phyloP scores from a whole-genome alignment of 2,888 invertebrate genomes.

The Mesoligia furuncula region DNA sequence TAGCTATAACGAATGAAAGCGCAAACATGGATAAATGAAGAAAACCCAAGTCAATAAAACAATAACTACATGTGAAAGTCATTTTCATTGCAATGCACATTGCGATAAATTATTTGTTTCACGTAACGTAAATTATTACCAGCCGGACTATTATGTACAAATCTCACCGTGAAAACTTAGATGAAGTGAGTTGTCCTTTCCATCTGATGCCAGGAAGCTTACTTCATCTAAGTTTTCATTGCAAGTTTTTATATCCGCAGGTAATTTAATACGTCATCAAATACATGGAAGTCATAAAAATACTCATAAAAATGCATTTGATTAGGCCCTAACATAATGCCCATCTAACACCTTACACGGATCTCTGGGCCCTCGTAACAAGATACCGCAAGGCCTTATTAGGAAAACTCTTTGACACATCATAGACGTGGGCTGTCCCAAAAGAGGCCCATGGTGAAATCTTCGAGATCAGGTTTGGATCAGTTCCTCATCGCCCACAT shows the following conservation, averaged over 20 bases:
- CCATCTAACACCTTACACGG: conserved; percentile 11
- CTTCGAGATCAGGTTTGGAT: conserved; percentile 57
- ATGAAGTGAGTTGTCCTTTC: background rate
- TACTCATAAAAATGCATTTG: background rate
- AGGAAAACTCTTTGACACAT: conserved; percentile 47
- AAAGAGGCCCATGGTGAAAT: conserved; percentile 59
- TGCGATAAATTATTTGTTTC: background rate
- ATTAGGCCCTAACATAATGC: background rate
- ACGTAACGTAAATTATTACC: background rate
- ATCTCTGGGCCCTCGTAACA: conserved; percentile 18
- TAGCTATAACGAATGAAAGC: conserved; percentile 8
- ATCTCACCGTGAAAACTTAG: background rate
- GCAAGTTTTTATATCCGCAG: background rate
- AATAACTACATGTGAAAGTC: background rate
- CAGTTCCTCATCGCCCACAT: conserved; percentile 56
- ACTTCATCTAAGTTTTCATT: background rate
- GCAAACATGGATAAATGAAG: background rate
- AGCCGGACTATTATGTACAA: background rate
- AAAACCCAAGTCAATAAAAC: conserved; percentile 1
- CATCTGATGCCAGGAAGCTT: background rate
- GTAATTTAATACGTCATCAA: background rate
- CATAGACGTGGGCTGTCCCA: conserved; percentile 57
- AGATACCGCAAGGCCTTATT: conserved; percentile 35
- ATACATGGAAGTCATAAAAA: background rate
- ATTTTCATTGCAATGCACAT: background rate